A percentile compares a stretch with the other conserved stretches of the same genome.
Conservation (phyloP, 2,113 vertebrate genomes). For the Macrotus californicus region DNA sequence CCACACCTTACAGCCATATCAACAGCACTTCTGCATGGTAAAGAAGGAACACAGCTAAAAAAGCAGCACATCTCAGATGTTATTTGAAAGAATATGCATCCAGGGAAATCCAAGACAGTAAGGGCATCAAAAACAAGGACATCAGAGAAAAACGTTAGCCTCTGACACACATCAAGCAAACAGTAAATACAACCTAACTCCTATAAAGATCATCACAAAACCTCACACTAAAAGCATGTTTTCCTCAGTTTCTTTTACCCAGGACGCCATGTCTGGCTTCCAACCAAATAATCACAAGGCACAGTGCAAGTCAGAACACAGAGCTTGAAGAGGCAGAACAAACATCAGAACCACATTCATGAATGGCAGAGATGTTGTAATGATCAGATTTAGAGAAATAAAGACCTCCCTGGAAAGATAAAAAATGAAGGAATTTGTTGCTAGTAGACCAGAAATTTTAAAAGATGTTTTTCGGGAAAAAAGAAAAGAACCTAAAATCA, state of each 20-base stretch:
- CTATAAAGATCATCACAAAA: neutral
- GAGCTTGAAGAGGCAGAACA: neutral
- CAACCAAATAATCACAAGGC: neutral
- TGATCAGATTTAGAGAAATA: neutral
- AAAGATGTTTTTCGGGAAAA: neutral
- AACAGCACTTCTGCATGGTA: neutral
- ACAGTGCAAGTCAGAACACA: neutral
- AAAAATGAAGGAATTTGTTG: neutral
- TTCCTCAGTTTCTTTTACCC: neutral
- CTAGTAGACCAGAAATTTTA: neutral
- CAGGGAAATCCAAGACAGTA: neutral
- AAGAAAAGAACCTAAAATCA: neutral
- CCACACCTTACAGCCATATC: neutral
- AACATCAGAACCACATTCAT: neutral
- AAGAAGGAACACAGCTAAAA: neutral
- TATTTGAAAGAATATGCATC: neutral
- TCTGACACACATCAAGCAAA: neutral
- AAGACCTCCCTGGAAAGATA: neutral
- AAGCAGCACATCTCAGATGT: neutral
- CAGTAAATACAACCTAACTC: neutral
- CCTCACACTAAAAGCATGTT: neutral
- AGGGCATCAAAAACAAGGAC: neutral
- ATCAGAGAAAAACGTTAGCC: neutral
- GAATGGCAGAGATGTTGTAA: neutral
- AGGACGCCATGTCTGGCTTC: neutral